Base-by-base conservation (phyloP, 2,888 invertebrate genomes). In the Allophyes oxyacanthae region DNA sequence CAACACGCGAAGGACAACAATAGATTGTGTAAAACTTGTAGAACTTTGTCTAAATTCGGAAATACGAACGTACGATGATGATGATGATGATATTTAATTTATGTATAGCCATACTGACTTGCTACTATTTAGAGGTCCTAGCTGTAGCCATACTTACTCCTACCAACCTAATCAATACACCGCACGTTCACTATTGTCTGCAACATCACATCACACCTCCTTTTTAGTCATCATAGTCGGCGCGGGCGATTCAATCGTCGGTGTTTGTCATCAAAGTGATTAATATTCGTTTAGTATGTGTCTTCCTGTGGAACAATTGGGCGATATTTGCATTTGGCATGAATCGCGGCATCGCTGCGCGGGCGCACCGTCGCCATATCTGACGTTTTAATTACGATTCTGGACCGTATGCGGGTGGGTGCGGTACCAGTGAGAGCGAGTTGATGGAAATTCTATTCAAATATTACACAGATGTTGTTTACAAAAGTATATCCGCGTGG, bases 381-480 rank as follows among this genome's bases (percentile, higher is more conserved):
- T 90, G 91, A 92, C 88, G 83, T 87, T 90, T 92, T 91, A 91
- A 92, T 92, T 92, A 92, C 87, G 80, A 91, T 90, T 86, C 89
- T 78, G 71, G 69, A 65, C 82, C 74, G 81, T 79, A 75, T 81
- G 75, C 76, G 66, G 64, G 57, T 64, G 50, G 48, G 68, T 63
- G 59, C 56, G 84, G 84, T 44, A 38, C 38, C 46, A 75, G 43
- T 75, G 61, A 2, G 0, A 49, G 76, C 72, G 72, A 20, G 5
- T 33, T 48, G 13, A 58, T 55, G 11, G 9, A 26, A 0, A n/a
- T n/a, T 3, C 0, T 28, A 4, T 25, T n/a, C n/a, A n/a, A n/a
- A n/a, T n/a, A n/a, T n/a, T n/a, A n/a, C n/a, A n/a, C n/a, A n/a
- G n/a, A n/a, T n/a, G n/a, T n/a, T n/a, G n/a, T n/a, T n/a, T n/a